Evolutionary conservation across 2,113 vertebrate genomes (phyloP).

Genomic region (Pavo muticus): DNA sequence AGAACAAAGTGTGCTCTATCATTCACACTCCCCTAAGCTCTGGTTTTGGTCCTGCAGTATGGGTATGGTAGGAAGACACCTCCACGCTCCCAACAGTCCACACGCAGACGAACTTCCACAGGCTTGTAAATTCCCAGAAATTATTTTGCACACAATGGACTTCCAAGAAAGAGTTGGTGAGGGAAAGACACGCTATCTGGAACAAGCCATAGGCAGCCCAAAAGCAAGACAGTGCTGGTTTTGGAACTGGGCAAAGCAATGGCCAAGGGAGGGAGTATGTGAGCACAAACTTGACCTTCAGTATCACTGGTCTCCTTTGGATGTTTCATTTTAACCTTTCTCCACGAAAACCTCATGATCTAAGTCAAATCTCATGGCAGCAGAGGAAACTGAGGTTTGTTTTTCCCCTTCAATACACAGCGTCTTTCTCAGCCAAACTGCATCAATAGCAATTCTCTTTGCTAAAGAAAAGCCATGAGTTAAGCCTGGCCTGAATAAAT

Average conservation of each 20-base stretch:
- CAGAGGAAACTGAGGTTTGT: neutral
- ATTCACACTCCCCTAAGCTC: neutral
- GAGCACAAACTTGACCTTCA: neutral
- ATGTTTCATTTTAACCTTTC: neutral
- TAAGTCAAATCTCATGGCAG: neutral
- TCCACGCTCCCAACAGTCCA: neutral
- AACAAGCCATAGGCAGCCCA: neutral
- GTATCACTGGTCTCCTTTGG: neutral
- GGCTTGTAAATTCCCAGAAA: neutral
- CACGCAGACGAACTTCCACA: neutral
- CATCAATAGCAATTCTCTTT: neutral
- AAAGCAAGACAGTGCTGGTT: neutral
- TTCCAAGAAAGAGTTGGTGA: neutral
- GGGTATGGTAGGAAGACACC: neutral
- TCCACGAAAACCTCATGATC: neutral
- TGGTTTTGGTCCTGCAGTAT: neutral
- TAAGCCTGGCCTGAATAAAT: neutral
- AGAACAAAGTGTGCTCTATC: accelerated
- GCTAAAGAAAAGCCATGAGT: neutral
- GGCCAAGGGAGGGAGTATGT: neutral
- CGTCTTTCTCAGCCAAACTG: neutral
- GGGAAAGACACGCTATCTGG: neutral
- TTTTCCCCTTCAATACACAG: neutral
- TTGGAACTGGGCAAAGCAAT: neutral
- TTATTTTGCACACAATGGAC: neutral